Evolutionary conservation across 2,797 vertebrate genomes (phyloP), one percentile per base, ranked within the genome.

Genomic region (Poeciliopsis paucimaculata): DNA sequence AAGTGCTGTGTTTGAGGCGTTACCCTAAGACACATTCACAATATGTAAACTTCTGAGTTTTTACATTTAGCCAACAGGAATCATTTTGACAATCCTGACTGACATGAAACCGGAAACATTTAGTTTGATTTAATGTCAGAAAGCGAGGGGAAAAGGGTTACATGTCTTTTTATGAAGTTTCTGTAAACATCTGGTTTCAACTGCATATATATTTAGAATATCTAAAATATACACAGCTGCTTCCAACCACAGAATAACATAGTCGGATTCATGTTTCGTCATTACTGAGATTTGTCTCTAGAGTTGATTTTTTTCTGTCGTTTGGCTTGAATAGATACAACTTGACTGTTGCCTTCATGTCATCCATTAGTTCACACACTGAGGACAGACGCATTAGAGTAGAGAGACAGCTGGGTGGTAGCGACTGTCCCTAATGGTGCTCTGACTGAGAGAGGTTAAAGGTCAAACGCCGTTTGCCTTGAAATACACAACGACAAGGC

Each of bases 161-260:
- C 13, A 34, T 34, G 60, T 62, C 60, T 34, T 62, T 62, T 60
- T 60, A 62, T 62, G 31, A 62, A 62, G 31, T 18, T 34, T 62
- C 8, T 64, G 62, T 64, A 64, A 64, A 64, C 36, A 64, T 64
- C 34, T 64, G 62, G 62, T 64, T 64, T 64, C 18, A 64, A 36
- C 62, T 64, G 62, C 62, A 36, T 64, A 36, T 64, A 64, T 64
- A 64, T 64, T 64, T 64, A 64, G 31, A 62, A 62, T 62, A 62
- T 62, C 60, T 31, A 18, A 34, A 62, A 62, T 62, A 62, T 62
- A 62, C 68, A 71, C 41, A 71, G 68, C 68, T 71, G 68, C 68
- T 71, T 46, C 41, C 41, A 28, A 20, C 68, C 60, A 62, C 31
- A 62, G 60, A 34, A 62, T 62, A 62, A 62, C 60, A 62, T 62